Base-by-base conservation (phyloP, 2,113 vertebrate species). In the Pseudopipra pipra region DNA sequence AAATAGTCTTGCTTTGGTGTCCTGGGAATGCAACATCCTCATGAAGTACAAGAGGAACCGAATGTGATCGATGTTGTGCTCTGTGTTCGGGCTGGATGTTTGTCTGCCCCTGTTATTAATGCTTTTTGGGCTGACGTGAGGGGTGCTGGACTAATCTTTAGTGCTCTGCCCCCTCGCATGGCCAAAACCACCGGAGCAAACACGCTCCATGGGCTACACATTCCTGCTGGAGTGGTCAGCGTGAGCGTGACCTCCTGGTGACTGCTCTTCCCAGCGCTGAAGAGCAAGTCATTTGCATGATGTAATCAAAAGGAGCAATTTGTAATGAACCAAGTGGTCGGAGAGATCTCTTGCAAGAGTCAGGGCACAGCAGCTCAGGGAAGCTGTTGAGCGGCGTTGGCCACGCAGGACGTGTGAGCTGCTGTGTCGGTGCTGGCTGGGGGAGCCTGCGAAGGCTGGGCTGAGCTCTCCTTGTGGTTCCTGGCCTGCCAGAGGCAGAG, bases 351-450 rank as follows among this genome's bases (percentile, higher is more conserved):
- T 67, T 62, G 46, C 44, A 37, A 0, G 10, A 63, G 46, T 23
- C 18, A 6, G n/a, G 9, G 31, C 41, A 28, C 0, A 1, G 4
- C 4, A 4, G 77, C 30, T 54, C 63, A 19, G n/a, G n/a, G n/a
- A 49, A 6, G 21, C 15, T 68, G 25, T 55, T 0, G 3, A 37
- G 39, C 59, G 52, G 51, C 27, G 21, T 2, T 58, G 80, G 61
- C 24, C 1, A 0, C 0, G 0, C 43, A n/a, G 71, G 72, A 30
- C 0, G 0, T 13, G 44, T 14, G 54, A 72, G 49, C 20, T 65
- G 33, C 27, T 28, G 23, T 7, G 4, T 9, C 31, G 37, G 8
- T 61, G 35, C 47, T 85, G 51, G n/a, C 11, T 21, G 37, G 55
- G 15, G 52, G 4, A 85, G 56, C n/a, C 87, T 55, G 76, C 33